Conservation (phyloP, 2,888 invertebrate genomes). For the Drosophila yooni region DNA sequence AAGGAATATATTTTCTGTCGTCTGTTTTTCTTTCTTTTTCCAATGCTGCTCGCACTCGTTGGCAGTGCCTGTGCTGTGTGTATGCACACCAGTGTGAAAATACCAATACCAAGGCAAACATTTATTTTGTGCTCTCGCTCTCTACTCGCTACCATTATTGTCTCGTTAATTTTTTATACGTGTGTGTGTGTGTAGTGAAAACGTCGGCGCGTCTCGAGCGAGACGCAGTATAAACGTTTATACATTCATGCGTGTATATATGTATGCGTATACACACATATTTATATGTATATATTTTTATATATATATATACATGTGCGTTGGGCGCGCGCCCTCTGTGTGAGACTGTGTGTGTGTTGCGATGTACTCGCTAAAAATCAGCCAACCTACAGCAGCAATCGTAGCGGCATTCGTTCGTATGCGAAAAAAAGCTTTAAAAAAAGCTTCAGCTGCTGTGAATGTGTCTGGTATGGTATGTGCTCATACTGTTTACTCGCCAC, state of each 20-base stretch:
- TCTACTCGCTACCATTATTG: conserved; percentile 53
- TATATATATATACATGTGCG: conserved; percentile 40
- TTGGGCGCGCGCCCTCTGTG: conserved; percentile 54
- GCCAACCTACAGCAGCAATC: conserved; percentile 29
- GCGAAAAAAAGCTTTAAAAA: conserved; percentile 43
- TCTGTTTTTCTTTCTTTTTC: conserved; percentile 84
- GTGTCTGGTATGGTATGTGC: conserved; percentile 14
- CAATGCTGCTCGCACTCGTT: conserved; percentile 83
- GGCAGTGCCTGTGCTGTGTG: conserved; percentile 59
- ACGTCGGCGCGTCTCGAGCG: conserved; percentile 50
- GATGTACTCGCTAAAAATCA: conserved; percentile 47
- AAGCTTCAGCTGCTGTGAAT: conserved; percentile 48
- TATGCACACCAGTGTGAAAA: conserved; percentile 66
- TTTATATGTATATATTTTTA: conserved; percentile 21
- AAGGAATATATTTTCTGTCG: conserved; percentile 81
- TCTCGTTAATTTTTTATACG: conserved; percentile 55
- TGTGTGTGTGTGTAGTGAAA: conserved; percentile 59
- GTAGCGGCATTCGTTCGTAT: conserved; percentile 37
- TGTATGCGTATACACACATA: conserved; percentile 9
- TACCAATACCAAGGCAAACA: conserved; percentile 54
- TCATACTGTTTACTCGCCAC: conserved; percentile 37
- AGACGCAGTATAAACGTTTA: conserved; percentile 57
- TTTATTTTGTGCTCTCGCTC: conserved; percentile 56
- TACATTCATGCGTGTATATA: conserved; percentile 12
- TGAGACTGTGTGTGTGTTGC: conserved; percentile 36